phyloP scores from a whole-genome alignment of 2,113 vertebrate genomes.

The Lepus europaeus region DNA sequence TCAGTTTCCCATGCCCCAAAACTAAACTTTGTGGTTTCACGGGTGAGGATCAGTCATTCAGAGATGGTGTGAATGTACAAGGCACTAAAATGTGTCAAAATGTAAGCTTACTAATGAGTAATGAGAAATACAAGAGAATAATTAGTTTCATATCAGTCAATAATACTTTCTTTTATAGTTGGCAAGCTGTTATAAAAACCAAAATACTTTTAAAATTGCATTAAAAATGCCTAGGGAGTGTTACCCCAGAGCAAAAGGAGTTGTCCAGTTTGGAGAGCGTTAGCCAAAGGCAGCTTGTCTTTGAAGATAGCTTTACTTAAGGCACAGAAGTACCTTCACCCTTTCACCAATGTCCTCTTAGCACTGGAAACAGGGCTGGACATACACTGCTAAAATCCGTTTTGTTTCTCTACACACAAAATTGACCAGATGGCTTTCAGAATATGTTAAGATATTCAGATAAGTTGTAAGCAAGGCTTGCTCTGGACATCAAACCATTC shows the following conservation, averaged over 20 bases:
- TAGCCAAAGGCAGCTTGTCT: background rate
- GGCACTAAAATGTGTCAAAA: background rate
- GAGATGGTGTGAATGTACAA: background rate
- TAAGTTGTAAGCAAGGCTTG: background rate
- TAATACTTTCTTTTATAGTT: background rate
- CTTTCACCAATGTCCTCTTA: background rate
- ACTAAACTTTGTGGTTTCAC: background rate
- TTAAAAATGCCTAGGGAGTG: background rate
- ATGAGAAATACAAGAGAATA: background rate
- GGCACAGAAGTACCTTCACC: background rate
- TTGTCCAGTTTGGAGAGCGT: background rate
- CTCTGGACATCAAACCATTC: background rate
- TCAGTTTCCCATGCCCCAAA: slow-evolving; percentile 1
- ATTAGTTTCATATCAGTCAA: background rate
- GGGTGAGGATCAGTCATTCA: background rate
- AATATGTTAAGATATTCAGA: slow-evolving; percentile 38
- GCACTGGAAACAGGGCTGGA: background rate
- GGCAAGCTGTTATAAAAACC: background rate
- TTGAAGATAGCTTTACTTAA: background rate
- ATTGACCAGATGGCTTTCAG: background rate
- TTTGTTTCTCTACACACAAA: background rate
- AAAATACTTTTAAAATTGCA: background rate
- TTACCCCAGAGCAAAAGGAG: background rate
- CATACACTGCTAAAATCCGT: background rate
- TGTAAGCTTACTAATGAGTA: background rate